Conservation (phyloP, 2,888 invertebrate genomes). For the Chaetoderma sp. region DNA sequence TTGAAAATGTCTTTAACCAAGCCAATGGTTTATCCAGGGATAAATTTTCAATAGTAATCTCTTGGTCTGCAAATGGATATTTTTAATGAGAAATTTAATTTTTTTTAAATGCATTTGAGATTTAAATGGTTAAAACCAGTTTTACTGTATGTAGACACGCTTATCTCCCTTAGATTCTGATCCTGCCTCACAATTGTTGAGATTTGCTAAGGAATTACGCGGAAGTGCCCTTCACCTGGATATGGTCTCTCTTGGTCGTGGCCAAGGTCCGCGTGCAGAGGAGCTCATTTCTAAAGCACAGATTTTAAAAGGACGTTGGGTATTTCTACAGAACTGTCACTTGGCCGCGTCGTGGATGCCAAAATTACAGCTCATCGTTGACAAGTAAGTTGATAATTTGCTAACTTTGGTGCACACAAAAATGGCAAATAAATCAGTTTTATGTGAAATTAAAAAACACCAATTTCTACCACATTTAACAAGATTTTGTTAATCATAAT, state of each 20-base stretch:
- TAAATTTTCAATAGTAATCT: too few relatives aligned
- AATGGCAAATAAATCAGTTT: too few relatives aligned
- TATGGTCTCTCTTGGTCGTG: slow-evolving; percentile 69
- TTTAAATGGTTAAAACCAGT: too few relatives aligned
- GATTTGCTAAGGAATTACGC: slow-evolving; percentile 66
- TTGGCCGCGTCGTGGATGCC: slow-evolving; percentile 69
- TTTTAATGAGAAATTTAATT: too few relatives aligned
- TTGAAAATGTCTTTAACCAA: too few relatives aligned
- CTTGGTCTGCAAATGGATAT: too few relatives aligned
- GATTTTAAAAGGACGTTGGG: slow-evolving; percentile 69
- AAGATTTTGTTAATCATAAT: too few relatives aligned
- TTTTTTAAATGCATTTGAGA: too few relatives aligned
- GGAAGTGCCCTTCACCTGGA: slow-evolving; percentile 67
- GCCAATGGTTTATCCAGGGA: too few relatives aligned
- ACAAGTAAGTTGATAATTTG: slow-evolving; percentile 49
- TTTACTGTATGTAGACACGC: too few relatives aligned
- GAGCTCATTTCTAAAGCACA: slow-evolving; percentile 68
- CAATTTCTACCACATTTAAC: too few relatives aligned
- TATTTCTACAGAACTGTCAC: slow-evolving; percentile 69
- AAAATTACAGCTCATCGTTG: slow-evolving; percentile 62
- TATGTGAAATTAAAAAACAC: too few relatives aligned
- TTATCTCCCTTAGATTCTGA: slow-evolving; percentile 69
- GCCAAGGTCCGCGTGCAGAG: slow-evolving; percentile 69
- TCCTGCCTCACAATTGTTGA: slow-evolving; percentile 61
- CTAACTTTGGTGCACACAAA: background rate